Percentiles rank a stretch among this genome's conserved stretches.
Evolutionary conservation across 2,888 invertebrate species (phyloP).

Genomic region (Protophormia terraenovae): DNA sequence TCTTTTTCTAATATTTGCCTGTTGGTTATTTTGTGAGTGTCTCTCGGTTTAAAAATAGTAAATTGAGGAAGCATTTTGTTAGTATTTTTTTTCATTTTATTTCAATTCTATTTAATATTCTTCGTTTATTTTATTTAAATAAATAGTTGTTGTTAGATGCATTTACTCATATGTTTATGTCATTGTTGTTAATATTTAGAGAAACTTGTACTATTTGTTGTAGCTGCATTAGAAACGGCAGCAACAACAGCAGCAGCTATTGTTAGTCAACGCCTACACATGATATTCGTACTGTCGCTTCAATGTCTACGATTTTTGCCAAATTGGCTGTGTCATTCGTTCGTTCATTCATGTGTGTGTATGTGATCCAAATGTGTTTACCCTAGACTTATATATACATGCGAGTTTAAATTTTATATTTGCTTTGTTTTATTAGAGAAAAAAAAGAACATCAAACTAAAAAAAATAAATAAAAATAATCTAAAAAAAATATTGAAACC

Average conservation of each 20-base stretch:
- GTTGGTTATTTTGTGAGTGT: too few species aligned
- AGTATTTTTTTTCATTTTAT: background rate
- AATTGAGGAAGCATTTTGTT: slow-evolving; percentile 65
- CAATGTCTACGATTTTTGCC: slow-evolving; percentile 67
- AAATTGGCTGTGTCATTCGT: slow-evolving; percentile 65
- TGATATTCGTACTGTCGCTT: slow-evolving; percentile 54
- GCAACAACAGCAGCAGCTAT: slow-evolving; percentile 10
- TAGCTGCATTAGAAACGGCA: background rate
- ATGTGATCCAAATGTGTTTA: background rate
- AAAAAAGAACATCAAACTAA: background rate
- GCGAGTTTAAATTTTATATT: background rate
- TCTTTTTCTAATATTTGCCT: background rate
- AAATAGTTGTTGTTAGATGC: background rate
- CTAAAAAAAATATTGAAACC: background rate
- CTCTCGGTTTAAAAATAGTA: slow-evolving; percentile 52
- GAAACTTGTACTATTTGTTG: slow-evolving; percentile 14
- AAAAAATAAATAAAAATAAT: background rate
- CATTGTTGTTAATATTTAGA: slow-evolving; percentile 34
- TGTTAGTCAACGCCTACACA: slow-evolving; percentile 36
- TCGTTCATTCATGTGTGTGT: background rate
- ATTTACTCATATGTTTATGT: slow-evolving; percentile 4
- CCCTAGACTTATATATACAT: background rate
- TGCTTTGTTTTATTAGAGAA: slow-evolving; percentile 23
- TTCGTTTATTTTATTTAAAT: background rate
- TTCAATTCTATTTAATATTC: slow-evolving; percentile 43